Conservation (phyloP, 2,113 vertebrate genomes). For the Melospiza georgiana region DNA sequence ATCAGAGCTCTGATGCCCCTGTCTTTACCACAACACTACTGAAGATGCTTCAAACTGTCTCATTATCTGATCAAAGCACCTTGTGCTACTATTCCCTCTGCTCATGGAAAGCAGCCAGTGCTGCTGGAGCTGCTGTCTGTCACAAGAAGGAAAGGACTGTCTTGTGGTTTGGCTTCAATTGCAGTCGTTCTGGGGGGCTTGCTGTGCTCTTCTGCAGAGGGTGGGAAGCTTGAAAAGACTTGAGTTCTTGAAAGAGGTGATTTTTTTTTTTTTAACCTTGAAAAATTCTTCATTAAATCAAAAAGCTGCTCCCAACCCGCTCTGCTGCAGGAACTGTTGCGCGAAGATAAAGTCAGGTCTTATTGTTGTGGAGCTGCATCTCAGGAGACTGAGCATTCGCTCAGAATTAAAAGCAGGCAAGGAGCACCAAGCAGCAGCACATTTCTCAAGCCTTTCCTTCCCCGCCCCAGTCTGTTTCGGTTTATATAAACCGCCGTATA, state of each 20-base stretch:
- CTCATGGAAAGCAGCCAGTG: neutral
- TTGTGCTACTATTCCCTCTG: neutral
- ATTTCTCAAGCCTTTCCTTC: neutral
- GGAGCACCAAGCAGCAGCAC: neutral
- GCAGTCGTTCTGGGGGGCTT: neutral
- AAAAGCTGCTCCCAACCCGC: neutral
- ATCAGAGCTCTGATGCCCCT: neutral
- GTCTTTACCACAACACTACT: neutral
- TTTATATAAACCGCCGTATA: neutral
- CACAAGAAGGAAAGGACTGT: neutral
- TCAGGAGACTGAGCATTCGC: neutral
- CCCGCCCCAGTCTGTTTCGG: neutral
- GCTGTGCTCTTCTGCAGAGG: neutral
- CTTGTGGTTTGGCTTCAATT: neutral
- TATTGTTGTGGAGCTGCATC: constrained; percentile 44
- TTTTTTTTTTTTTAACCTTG: neutral
- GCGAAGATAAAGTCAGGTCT: constrained; percentile 55
- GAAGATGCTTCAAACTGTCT: neutral
- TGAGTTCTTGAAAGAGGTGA: neutral
- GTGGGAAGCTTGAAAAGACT: neutral
- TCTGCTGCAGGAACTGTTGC: constrained; percentile 27
- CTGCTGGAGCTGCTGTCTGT: neutral
- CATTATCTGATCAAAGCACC: neutral
- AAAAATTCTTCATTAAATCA: neutral
- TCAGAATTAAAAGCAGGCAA: neutral